Evolutionary conservation across 2,888 invertebrate species (phyloP).

Genomic region (Yponomeuta malinellus): DNA sequence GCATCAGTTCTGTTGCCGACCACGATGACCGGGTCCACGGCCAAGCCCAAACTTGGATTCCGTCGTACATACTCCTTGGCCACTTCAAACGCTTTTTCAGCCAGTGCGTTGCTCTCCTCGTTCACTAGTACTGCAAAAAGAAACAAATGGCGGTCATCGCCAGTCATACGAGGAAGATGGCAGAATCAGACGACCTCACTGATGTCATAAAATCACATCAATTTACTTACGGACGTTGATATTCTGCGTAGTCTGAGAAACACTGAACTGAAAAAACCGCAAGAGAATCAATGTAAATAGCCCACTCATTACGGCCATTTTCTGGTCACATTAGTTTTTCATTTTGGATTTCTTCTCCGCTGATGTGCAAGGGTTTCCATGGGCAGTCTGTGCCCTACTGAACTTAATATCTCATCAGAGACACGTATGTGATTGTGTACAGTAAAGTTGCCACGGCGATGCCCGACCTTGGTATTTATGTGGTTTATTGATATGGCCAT

Average conservation of each 20-base stretch:
- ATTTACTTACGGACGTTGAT: slow-evolving; percentile 82
- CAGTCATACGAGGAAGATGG: background rate
- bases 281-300: background rate
- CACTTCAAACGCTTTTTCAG: slow-evolving; percentile 82
- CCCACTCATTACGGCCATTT: background rate
- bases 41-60: slow-evolving; percentile 80
- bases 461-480: slow-evolving; percentile 48
- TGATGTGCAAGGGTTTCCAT: background rate
- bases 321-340: background rate
- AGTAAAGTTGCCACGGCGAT: slow-evolving; percentile 58
- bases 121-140: slow-evolving; percentile 80
- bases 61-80: slow-evolving; percentile 82
- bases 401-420: background rate
- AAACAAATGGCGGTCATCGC: background rate
- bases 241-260: slow-evolving; percentile 80
- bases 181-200: too few relatives aligned
- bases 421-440: slow-evolving; percentile 41
- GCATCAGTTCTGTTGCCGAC: slow-evolving; percentile 84
- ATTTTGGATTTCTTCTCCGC: slow-evolving; percentile 6
- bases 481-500: slow-evolving; percentile 48
- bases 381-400: slow-evolving; percentile 6
- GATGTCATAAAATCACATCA: too few relatives aligned
- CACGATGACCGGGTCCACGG: slow-evolving; percentile 77
- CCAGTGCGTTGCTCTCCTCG: slow-evolving; percentile 83
- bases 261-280: slow-evolving; percentile 6